These are phyloP conservation scores for Leptura quadrifasciata DNA, from an alignment of 2,888 invertebrate genomes.

Conservation along the genomic window DNA sequence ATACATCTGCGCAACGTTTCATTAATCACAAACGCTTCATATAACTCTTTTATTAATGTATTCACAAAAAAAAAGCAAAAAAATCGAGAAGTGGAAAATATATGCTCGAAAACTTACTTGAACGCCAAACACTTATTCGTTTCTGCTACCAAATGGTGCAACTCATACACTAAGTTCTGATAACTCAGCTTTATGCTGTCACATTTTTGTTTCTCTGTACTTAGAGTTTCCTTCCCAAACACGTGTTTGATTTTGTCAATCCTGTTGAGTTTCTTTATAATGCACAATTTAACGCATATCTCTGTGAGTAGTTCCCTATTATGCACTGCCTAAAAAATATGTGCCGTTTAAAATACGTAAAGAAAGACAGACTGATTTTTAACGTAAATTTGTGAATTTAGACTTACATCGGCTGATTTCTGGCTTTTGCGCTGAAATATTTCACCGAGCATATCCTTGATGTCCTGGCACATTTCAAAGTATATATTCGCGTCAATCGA, in stretches of 20 bases:
- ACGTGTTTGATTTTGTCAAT: conserved; percentile 92
- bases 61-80: too few relatives aligned
- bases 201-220: conserved; percentile 89
- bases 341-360: not conserved
- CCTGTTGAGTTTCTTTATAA: conserved; percentile 91
- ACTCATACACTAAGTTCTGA: conserved; percentile 95
- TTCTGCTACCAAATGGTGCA: conserved; percentile 94
- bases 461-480: conserved; percentile 81
- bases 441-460: conserved; percentile 81
- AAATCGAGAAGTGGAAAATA: too few relatives aligned
- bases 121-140: conserved; percentile 96
- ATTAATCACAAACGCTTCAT: too few relatives aligned
- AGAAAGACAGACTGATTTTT: too few relatives aligned
- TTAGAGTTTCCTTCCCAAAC: conserved; percentile 86
- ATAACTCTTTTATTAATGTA: too few relatives aligned
- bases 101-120: conserved; percentile 83
- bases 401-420: conserved; percentile 47
- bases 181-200: conserved; percentile 92
- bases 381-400: too few relatives aligned
- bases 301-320: conserved; percentile 72
- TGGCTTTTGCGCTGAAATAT: conserved; percentile 80
- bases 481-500: conserved; percentile 82
- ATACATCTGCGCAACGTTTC: too few relatives aligned
- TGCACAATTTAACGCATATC: conserved; percentile 86
- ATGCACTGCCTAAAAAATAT: conserved; percentile 72